Evolutionary conservation across 1,140 invertebrate genomes (phyloP), one percentile per base, ranked within the genome.

Genomic region (Calliphora vicina): DNA sequence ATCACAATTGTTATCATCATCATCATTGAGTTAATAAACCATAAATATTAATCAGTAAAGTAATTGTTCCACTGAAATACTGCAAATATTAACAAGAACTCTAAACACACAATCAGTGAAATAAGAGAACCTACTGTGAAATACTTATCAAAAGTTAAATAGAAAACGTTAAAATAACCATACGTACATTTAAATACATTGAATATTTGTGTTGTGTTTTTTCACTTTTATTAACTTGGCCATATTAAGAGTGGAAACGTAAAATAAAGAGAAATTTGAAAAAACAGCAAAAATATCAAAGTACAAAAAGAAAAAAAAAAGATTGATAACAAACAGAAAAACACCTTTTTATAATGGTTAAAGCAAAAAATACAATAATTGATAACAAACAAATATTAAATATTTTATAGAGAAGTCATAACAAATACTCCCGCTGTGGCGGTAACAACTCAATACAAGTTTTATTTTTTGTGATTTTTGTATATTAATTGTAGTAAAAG

Each of bases 331-430:
- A 35, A 35, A 35, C 35, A 35, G 35, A 50, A 50, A 13, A 50
- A 50, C 45, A 50, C 45, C 17, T 50, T 50, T 50, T n/a, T 50
- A 17, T 50, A 50, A n/a, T 17, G 45, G 45, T 50, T 23, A 25
- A 67, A 23, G 0, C 1, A 25, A 67, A 67, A 67, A 67, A 67
- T 67, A 67, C n/a, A 67, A 67, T 67, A 67, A 67, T 67, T 67
- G 61, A 67, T 67, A 67, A 67, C 61, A 67, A 67, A 67, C 61
- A 67, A 67, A 67, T 57, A 57, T 57, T 57, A 57, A 57, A 57
- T 57, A 57, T 57, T 57, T 57, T 57, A 67, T 67, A 67, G n/a
- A 67, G 61, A 67, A 67, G n/a, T 67, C 61, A 67, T 67, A 67
- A 67, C 61, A 67, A 67, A 23, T 9, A 67, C 61, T 67, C 61